phyloP scores from a whole-genome alignment of 2,888 invertebrate species.

The Nephrotoma guestfalica region DNA sequence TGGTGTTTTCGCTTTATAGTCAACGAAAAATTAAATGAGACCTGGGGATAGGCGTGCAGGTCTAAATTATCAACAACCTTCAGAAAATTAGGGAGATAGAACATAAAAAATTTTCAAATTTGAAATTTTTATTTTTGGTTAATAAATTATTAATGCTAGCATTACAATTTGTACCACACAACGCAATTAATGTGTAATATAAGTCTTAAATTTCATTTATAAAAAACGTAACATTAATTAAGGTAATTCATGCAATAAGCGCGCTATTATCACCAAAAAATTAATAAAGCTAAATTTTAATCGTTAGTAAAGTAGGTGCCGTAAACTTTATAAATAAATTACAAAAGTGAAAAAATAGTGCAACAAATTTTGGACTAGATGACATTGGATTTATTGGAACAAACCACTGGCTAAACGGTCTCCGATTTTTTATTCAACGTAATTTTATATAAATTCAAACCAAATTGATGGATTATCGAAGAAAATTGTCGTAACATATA shows the following conservation, averaged over 20 bases:
- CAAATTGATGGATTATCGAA: conserved; percentile 34
- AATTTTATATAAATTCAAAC: conserved; percentile 36
- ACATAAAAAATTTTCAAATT: neutral
- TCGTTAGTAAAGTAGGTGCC: neutral
- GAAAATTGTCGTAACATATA: conserved; percentile 25
- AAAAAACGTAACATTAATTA: neutral
- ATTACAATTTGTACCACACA: neutral
- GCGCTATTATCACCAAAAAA: neutral
- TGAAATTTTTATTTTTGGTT: neutral
- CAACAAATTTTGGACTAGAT: neutral
- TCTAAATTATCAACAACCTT: no score
- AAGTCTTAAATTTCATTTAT: neutral
- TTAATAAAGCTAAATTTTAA: neutral
- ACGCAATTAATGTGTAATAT: neutral
- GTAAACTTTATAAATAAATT: neutral
- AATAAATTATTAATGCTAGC: neutral
- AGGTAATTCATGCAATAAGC: neutral
- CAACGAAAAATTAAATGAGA: no score
- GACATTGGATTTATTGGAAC: neutral
- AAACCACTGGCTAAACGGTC: neutral
- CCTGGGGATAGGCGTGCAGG: no score
- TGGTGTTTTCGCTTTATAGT: no score
- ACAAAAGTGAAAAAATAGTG: neutral
- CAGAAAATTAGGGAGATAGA: no score
- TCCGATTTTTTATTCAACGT: conserved; percentile 15